Evolutionary conservation across 2,113 vertebrate genomes (phyloP).

Genomic region (Syrmaticus mikado): DNA sequence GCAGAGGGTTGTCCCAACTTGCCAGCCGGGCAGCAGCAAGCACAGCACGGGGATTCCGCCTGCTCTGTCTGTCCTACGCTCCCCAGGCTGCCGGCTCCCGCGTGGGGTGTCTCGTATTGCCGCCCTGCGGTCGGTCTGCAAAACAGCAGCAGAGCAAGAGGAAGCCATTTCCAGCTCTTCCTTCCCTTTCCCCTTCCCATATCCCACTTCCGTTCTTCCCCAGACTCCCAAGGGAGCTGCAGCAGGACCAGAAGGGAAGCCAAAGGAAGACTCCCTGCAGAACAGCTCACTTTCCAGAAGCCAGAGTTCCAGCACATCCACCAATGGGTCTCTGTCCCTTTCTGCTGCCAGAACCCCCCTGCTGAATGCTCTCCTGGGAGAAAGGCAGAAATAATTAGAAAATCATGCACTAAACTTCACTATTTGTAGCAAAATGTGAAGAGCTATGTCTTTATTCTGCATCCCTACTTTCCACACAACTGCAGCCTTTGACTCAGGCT

Average conservation of each 20-base stretch:
- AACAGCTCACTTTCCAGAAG: neutral
- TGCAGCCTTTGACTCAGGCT: neutral
- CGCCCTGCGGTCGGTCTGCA: constrained; percentile 3
- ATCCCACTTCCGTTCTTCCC: neutral
- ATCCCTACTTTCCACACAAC: neutral
- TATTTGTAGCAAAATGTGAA: neutral
- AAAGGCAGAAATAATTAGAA: neutral
- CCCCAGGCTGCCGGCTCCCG: neutral
- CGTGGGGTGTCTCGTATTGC: neutral
- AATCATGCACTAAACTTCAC: neutral
- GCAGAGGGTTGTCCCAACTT: neutral
- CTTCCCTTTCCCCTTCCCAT: neutral
- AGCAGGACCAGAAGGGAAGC: neutral
- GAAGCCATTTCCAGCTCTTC: constrained; percentile 37
- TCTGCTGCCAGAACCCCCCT: neutral
- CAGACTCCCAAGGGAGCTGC: neutral
- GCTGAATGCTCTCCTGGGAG: neutral
- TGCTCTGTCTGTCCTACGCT: neutral
- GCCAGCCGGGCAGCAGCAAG: neutral
- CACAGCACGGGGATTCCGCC: neutral
- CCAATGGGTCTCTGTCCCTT: neutral
- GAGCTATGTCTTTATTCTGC: neutral
- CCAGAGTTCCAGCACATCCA: neutral
- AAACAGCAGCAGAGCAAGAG: constrained; percentile 16
- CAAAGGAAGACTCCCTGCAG: neutral